A percentile compares a stretch with the other conserved stretches of the same genome.
These are phyloP conservation scores for Oryzias curvinotus DNA, from an alignment of 2,113 vertebrate genomes.

Conservation along the genomic window DNA sequence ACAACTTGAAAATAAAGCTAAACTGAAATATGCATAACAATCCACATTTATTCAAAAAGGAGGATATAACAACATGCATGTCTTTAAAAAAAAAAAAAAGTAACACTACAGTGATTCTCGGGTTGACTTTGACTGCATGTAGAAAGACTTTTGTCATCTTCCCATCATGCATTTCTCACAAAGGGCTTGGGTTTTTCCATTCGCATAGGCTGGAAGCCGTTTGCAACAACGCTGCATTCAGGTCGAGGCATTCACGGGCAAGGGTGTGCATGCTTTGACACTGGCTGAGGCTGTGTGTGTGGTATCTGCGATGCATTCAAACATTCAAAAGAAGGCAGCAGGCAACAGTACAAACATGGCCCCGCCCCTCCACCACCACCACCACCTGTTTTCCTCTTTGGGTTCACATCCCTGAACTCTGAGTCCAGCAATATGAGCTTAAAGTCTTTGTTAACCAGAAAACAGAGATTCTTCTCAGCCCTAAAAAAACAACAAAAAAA, in stretches of 20 bases:
- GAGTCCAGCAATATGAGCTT: neutral
- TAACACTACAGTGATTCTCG: too few relatives aligned
- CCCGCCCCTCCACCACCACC: neutral
- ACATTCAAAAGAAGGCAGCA: constrained; percentile 20
- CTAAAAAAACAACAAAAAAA: neutral
- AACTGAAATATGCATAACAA: too few relatives aligned
- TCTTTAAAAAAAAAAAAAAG: too few relatives aligned
- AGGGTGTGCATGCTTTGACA: constrained; percentile 10
- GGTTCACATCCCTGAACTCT: constrained; percentile 19
- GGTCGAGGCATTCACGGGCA: constrained; percentile 8
- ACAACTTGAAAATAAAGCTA: too few relatives aligned
- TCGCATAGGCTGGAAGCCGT: neutral
- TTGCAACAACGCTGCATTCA: constrained; percentile 4
- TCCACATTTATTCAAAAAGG: too few relatives aligned
- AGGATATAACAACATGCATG: too few relatives aligned
- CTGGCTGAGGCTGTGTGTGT: constrained; percentile 37
- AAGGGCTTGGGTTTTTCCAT: constrained; percentile 1
- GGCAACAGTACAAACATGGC: constrained; percentile 67
- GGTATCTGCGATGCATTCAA: constrained; percentile 29
- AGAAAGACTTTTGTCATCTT: too few relatives aligned
- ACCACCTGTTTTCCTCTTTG: constrained; percentile 39
- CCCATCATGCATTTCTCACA: neutral
- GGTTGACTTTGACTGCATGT: too few relatives aligned
- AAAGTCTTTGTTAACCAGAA: neutral
- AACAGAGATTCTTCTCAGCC: neutral